Conservation (phyloP, 1,140 invertebrate species). For the Drosophila kohkoa region DNA sequence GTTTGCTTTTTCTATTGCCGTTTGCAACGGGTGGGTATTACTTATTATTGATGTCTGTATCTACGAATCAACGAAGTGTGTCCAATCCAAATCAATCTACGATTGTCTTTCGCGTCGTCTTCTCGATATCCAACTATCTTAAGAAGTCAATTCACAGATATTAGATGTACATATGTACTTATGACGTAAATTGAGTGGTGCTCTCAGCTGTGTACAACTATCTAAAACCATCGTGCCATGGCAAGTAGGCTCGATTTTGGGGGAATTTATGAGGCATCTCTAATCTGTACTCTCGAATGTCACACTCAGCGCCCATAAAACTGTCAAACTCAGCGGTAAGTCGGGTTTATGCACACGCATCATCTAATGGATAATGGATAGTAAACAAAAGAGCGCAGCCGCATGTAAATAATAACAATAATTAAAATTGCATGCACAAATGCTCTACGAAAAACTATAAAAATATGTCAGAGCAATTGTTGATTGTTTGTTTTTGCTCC, state of each 20-base stretch:
- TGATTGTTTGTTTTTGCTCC: conserved; percentile 32
- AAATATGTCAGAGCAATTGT: conserved; percentile 56
- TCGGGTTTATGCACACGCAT: conserved; percentile 20
- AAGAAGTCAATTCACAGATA: background rate
- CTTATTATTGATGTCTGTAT: conserved; percentile 38
- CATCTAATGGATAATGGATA: conserved; percentile 75
- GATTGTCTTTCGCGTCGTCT: conserved; percentile 23
- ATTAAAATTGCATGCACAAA: conserved; percentile 80
- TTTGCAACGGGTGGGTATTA: conserved; percentile 69
- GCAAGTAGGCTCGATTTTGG: background rate
- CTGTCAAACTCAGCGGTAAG: conserved; percentile 47
- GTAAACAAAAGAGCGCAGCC: conserved; percentile 63
- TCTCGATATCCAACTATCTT: conserved; percentile 1
- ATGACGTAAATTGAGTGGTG: background rate
- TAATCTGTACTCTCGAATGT: conserved; percentile 41
- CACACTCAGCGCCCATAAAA: conserved; percentile 62
- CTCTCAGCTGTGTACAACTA: conserved; percentile 3
- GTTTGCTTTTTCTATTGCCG: conserved; percentile 67
- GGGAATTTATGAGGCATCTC: conserved; percentile 69
- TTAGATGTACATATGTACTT: background rate
- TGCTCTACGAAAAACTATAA: conserved; percentile 61
- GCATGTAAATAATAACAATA: conserved; percentile 79
- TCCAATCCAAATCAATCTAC: conserved; percentile 32
- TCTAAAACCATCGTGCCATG: conserved; percentile 36
- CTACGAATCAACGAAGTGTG: conserved; percentile 66